A percentile compares a stretch with the other conserved stretches of the same genome.
These are phyloP conservation scores for Drosophila demipolita DNA, from an alignment of 2,888 invertebrate species.

Conservation along the genomic window DNA sequence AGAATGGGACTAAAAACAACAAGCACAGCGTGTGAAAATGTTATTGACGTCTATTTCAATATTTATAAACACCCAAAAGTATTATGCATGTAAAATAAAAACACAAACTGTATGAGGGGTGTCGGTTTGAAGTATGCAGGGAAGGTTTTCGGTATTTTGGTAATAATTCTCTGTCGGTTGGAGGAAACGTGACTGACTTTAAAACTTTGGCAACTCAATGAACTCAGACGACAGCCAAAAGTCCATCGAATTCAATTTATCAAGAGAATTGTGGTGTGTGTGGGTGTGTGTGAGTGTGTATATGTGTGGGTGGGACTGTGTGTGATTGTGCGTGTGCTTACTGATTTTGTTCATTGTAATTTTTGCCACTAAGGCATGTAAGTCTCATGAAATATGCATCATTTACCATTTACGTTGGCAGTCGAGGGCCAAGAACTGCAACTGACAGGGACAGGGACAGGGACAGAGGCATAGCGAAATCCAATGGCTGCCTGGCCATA, in stretches of 20 bases:
- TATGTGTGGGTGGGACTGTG: not conserved
- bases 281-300: not conserved
- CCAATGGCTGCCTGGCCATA: constrained; percentile 32
- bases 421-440: constrained; percentile 42
- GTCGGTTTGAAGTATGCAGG: not conserved
- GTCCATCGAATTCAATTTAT: constrained; percentile 62
- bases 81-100: constrained; percentile 42
- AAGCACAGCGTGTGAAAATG: constrained; percentile 67
- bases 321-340: constrained; percentile 25
- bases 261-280: constrained; percentile 6
- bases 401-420: constrained; percentile 59
- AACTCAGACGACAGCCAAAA: constrained; percentile 17
- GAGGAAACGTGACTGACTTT: constrained; percentile 40
- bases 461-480: not conserved
- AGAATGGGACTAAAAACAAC: not conserved
- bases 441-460: constrained; percentile 45
- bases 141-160: constrained; percentile 9
- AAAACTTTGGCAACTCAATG: constrained; percentile 24
- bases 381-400: constrained; percentile 75
- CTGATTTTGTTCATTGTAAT: constrained; percentile 54
- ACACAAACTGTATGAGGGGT: constrained; percentile 9
- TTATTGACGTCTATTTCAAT: constrained; percentile 80
- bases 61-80: constrained; percentile 67
- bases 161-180: constrained; percentile 14
- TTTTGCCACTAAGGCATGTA: constrained; percentile 44